phyloP scores from a whole-genome alignment of 2,888 invertebrate species.

The Plusia festucae region DNA sequence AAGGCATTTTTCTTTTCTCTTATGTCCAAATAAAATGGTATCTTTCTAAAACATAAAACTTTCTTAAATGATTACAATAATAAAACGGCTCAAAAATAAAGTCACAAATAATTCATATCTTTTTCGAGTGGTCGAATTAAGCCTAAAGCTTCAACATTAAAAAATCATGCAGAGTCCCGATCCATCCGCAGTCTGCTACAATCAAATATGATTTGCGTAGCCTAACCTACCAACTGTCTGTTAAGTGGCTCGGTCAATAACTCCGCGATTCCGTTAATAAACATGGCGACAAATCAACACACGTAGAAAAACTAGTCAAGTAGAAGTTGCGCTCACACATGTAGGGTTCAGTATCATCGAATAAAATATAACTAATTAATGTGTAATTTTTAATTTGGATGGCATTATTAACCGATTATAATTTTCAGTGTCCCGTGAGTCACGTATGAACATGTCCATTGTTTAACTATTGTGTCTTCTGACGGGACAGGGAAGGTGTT shows the following conservation, averaged over 20 bases:
- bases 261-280: slow-evolving; percentile 68
- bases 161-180: slow-evolving; percentile 38
- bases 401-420: no score
- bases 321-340: background rate
- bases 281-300: slow-evolving; percentile 63
- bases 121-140: slow-evolving; percentile 25
- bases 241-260: slow-evolving; percentile 73
- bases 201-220: slow-evolving; percentile 54
- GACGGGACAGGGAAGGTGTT: no score
- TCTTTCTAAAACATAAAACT: background rate
- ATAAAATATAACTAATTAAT: no score
- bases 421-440: no score
- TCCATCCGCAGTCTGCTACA: slow-evolving; percentile 34
- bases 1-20: background rate
- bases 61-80: background rate
- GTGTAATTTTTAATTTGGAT: no score
- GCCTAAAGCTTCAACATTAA: slow-evolving; percentile 44
- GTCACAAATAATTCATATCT: slow-evolving; percentile 1
- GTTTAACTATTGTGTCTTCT: no score
- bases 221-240: slow-evolving; percentile 36
- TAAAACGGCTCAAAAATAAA: background rate
- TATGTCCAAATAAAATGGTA: background rate
- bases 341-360: background rate
- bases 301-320: slow-evolving; percentile 64
- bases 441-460: no score